These are phyloP conservation scores for Epinephelus malabaricus DNA, from an alignment of 2,797 vertebrate genomes.

Conservation along the genomic window DNA sequence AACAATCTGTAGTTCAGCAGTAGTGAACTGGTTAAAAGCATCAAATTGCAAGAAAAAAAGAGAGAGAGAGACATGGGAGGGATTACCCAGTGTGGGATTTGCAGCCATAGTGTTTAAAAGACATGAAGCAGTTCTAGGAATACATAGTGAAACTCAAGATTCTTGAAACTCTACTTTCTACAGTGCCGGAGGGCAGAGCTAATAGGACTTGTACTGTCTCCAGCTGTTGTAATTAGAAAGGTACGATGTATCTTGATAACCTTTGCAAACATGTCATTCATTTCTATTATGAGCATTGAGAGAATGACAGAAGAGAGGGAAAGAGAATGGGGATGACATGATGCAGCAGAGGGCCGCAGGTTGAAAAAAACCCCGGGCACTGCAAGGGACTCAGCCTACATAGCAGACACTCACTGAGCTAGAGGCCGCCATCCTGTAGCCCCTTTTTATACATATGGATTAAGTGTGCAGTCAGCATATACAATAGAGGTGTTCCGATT, in stretches of 20 bases:
- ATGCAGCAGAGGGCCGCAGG: no score
- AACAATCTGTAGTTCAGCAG: conserved; percentile 2
- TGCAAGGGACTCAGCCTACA: no score
- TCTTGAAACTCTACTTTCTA: conserved; percentile 47
- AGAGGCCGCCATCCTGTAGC: no score
- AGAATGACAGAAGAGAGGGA: no score
- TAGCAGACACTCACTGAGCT: no score
- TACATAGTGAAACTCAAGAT: conserved; percentile 49
- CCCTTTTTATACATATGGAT: no score
- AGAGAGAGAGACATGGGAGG: conserved; percentile 16
- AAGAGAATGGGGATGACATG: no score
- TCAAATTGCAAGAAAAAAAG: conserved; percentile 25
- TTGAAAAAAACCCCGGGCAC: no score
- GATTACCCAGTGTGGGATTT: conserved; percentile 56
- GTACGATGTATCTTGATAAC: conserved; percentile 38
- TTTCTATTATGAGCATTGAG: conserved; percentile 8
- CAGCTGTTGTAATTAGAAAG: conserved; percentile 58
- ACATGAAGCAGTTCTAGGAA: conserved; percentile 63
- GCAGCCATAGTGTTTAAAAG: conserved; percentile 52
- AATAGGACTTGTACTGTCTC: conserved; percentile 50
- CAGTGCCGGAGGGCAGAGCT: conserved; percentile 59
- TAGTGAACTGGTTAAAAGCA: conserved; percentile 1
- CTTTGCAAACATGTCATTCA: conserved; percentile 33
- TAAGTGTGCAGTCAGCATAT: no score
- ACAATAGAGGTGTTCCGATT: no score